Percentiles rank a stretch among this genome's conserved stretches.
Conservation (phyloP, 2,888 invertebrate species). For the Trachelus iudaicus region DNA sequence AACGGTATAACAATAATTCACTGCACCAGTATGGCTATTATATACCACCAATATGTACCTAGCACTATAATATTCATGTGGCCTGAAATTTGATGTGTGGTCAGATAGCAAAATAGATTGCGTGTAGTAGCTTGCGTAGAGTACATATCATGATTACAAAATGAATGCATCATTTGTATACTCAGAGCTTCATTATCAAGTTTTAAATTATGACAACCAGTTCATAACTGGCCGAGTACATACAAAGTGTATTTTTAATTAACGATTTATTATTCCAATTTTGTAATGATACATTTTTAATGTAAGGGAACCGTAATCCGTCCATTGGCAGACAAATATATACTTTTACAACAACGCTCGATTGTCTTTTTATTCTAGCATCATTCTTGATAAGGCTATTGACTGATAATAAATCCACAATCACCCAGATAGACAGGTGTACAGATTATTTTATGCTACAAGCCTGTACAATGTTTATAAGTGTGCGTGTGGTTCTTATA, state of each 20-base stretch:
- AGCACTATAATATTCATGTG: background rate
- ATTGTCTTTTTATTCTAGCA: background rate
- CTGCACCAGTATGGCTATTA: background rate
- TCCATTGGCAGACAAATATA: slow-evolving; percentile 10
- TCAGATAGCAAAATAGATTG: background rate
- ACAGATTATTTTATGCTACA: background rate
- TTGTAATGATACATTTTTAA: background rate
- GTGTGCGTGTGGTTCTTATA: too few relatives aligned
- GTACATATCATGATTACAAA: background rate
- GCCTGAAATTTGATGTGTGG: background rate
- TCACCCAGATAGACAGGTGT: background rate
- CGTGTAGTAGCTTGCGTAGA: background rate
- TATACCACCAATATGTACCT: background rate
- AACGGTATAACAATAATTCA: background rate
- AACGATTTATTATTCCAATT: background rate
- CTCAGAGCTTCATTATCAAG: background rate
- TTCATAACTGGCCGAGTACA: background rate
- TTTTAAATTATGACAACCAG: background rate
- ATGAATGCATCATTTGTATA: background rate
- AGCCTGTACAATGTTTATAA: too few relatives aligned
- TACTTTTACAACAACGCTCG: background rate
- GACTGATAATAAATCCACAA: background rate
- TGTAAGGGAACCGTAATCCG: slow-evolving; percentile 9
- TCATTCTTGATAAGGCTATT: background rate
- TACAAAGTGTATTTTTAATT: background rate